Base-by-base conservation (phyloP, 2,888 invertebrate species). In the Mythimna lalbum region DNA sequence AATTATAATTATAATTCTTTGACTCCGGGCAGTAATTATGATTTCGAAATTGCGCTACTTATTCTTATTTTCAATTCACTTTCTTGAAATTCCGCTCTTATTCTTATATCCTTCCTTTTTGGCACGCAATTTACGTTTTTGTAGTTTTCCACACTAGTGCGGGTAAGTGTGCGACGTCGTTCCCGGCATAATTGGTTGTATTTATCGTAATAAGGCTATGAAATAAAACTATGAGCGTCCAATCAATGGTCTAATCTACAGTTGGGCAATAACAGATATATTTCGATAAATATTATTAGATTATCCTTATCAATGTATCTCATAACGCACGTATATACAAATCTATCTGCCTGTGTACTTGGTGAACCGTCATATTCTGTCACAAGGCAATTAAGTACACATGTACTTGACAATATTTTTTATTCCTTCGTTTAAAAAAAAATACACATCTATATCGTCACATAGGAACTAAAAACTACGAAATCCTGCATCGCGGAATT, bases 251-350 rank as follows among this genome's bases (percentile, higher is more conserved):
- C 7, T 64, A 17, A 66, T 66, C 67, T 31, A 47, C 27, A 47
- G 19, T 7, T n/a, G n/a, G 14, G 43, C 27, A 27, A 27, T 27
- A 27, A 47, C 52, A 49, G 59, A 73, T 66, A 59, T 62, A 57
- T 36, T 23, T 27, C 23, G 63, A 64, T 53, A 57, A 71, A 23
- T 27, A 19, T 47, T n/a, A 23, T 9, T 55, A 39, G 66, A 66
- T 71, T 66, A 49, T 12, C n/a, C 6, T 36, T 75, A 74, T 71
- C 74, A 19, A 21, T 21, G 10, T 71, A 12, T 66, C 67, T 39
- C 4, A n/a, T 10, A 72, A 66, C 50, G 23, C 17, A 27, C 5
- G 2, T 53, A 59, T 27, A n/a, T 14, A 49, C 12, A 53, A 60
- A 73, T 55, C 19, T 27, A 57, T 49, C 39, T 73, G 62, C 21